A percentile compares a stretch with the other conserved stretches of the same genome.
Conservation (phyloP, 2,888 invertebrate genomes). For the Lepas anatifera region DNA sequence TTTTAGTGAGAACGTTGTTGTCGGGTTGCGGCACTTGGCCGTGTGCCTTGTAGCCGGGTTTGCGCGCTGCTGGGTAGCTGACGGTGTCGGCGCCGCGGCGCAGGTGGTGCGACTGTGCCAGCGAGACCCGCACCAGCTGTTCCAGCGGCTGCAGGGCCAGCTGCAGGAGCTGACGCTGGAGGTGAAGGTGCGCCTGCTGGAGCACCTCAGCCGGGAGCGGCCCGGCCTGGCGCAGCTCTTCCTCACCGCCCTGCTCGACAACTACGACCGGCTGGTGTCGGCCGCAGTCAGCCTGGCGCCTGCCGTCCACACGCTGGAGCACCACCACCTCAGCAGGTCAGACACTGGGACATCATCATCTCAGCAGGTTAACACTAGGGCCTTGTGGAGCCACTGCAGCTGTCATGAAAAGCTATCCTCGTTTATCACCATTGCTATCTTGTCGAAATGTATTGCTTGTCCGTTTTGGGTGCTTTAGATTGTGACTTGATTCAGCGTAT, state of each 20-base stretch:
- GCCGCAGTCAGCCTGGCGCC: slow-evolving; percentile 47
- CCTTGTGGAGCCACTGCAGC: no score
- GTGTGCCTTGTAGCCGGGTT: no score
- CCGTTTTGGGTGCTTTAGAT: no score
- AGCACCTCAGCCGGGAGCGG: slow-evolving; percentile 33
- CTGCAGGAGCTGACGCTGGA: slow-evolving; percentile 51
- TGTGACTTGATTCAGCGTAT: no score
- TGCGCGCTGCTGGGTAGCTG: no score
- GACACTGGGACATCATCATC: neutral
- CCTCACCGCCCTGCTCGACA: slow-evolving; percentile 43
- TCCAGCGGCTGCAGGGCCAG: slow-evolving; percentile 48
- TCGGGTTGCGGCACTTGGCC: no score
- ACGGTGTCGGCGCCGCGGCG: no score
- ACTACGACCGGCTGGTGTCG: slow-evolving; percentile 48
- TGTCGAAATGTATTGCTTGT: no score
- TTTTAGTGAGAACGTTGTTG: no score
- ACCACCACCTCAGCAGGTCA: slow-evolving; percentile 40
- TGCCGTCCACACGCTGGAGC: slow-evolving; percentile 46
- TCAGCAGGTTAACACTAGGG: neutral
- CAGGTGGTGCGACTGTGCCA: slow-evolving; percentile 37
- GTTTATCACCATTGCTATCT: no score
- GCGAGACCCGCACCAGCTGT: slow-evolving; percentile 49
- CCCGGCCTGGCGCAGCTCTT: slow-evolving; percentile 7
- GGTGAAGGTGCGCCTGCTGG: slow-evolving; percentile 45
- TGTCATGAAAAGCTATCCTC: no score